These are phyloP conservation scores for Drosophila nikananu DNA, from an alignment of 1,140 invertebrate genomes.

Conservation along the genomic window DNA sequence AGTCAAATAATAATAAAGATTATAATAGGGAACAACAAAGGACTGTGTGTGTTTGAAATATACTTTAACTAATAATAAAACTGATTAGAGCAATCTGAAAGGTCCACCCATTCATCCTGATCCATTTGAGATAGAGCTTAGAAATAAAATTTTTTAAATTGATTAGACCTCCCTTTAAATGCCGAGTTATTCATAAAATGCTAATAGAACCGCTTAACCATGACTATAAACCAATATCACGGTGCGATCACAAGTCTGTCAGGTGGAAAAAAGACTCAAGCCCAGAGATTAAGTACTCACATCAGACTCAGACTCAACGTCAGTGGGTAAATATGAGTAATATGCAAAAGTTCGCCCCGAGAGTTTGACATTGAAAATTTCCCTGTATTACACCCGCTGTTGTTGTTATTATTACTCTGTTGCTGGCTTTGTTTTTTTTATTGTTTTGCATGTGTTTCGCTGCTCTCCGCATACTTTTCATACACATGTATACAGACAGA, in stretches of 20 bases:
- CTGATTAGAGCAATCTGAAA: background rate
- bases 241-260: conserved; percentile 55
- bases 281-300: conserved; percentile 7
- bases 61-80: too few relatives aligned
- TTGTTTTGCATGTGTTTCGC: conserved; percentile 59
- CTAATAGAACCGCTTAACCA: conserved; percentile 4
- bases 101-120: background rate
- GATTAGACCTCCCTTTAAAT: background rate
- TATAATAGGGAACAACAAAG: background rate
- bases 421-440: conserved; percentile 34
- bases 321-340: conserved; percentile 43
- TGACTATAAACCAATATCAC: conserved; percentile 33
- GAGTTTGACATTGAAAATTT: conserved; percentile 72
- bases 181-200: conserved; percentile 5
- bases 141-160: conserved; percentile 1
- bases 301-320: background rate
- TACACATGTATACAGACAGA: conserved; percentile 25
- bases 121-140: background rate
- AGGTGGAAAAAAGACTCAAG: conserved; percentile 37
- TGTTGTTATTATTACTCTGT: conserved; percentile 30
- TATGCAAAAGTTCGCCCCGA: conserved; percentile 28
- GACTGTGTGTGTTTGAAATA: background rate
- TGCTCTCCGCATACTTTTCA: conserved; percentile 42
- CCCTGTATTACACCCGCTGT: conserved; percentile 30
- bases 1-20: too few relatives aligned